A percentile compares a stretch with the other conserved stretches of the same genome.
Conservation (phyloP, 2,797 vertebrate species). For the Typhlichthys eigenmanni region DNA sequence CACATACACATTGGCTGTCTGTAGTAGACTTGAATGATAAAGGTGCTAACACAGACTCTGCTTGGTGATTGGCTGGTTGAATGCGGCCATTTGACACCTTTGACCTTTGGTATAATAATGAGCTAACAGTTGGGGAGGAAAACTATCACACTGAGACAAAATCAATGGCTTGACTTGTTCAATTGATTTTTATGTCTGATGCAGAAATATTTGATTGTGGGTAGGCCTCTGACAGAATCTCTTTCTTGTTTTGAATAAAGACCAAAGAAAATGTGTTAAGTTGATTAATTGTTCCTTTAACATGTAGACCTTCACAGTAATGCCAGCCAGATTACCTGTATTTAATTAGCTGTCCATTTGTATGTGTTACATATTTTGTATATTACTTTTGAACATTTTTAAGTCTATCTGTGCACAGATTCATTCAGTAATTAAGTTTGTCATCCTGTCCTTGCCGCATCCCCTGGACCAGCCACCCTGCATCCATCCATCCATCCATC, state of each 20-base stretch:
- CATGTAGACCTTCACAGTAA: background rate
- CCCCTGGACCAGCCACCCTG: background rate
- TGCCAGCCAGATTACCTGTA: no score
- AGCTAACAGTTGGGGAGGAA: conserved; percentile 31
- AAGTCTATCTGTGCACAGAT: no score
- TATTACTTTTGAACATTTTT: background rate
- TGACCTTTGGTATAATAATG: conserved; percentile 42
- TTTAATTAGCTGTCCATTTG: no score
- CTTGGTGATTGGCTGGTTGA: conserved; percentile 31
- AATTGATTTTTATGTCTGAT: conserved; percentile 52
- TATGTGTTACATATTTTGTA: background rate
- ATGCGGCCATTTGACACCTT: conserved; percentile 29
- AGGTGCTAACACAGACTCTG: background rate
- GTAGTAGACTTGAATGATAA: background rate
- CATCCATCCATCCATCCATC: background rate
- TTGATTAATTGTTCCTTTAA: background rate
- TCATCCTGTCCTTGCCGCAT: background rate
- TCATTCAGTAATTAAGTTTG: no score
- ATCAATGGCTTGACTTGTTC: conserved; percentile 51
- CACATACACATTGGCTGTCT: background rate
- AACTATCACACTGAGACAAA: conserved; percentile 41
- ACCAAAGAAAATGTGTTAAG: background rate
- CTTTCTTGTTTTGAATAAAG: background rate
- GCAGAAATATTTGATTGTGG: conserved; percentile 11
- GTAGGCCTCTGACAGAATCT: no score